Evolutionary conservation across 2,888 invertebrate species (phyloP), one percentile per base, ranked within the genome.

Genomic region (Drosophila subquinaria): DNA sequence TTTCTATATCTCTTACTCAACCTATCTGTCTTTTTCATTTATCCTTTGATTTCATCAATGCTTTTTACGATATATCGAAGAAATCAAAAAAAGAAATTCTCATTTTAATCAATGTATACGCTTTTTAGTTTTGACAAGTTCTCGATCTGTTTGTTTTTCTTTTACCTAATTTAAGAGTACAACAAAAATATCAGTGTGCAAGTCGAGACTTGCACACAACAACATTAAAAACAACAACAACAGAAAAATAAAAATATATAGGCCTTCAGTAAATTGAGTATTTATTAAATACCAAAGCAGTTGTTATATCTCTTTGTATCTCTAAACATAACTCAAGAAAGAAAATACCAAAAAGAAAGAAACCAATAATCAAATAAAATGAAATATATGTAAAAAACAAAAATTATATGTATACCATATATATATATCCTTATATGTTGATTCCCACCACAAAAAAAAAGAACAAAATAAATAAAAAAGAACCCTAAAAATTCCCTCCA

Each of bases 351-450:
- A 73, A 69, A 64, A 38, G 69, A 65, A 51, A 72, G 56, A 59
- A 56, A 77, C 55, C 69, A 67, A 65, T 64, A 56, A 66, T 61
- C 48, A 23, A 45, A 68, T 51, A 73, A 82, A 73, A 70, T 65
- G 47, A 71, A 79, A 78, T 65, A 76, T 75, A 73, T 75, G 72
- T 72, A 77, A 64, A 82, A 2, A 76, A 70, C n/a, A 68, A 52
- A 38, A 40, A 30, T 30, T 55, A 42, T 40, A 43, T 53, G 40
- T 53, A 51, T 67, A 38, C 38, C n/a, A 36, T 36, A 74, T 53
- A 71, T 77, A 83, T 77, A 73, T 81, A 82, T 91, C 92, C 91
- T 86, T 92, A 92, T 91, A 91, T 92, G 92, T 92, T 90, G 62
- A 79, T 93, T 93, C 94, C 87, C 83, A 82, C 60, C 69, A 80